Evolutionary conservation across 2,113 vertebrate genomes (phyloP).

Genomic region (Cepphus grylle): DNA sequence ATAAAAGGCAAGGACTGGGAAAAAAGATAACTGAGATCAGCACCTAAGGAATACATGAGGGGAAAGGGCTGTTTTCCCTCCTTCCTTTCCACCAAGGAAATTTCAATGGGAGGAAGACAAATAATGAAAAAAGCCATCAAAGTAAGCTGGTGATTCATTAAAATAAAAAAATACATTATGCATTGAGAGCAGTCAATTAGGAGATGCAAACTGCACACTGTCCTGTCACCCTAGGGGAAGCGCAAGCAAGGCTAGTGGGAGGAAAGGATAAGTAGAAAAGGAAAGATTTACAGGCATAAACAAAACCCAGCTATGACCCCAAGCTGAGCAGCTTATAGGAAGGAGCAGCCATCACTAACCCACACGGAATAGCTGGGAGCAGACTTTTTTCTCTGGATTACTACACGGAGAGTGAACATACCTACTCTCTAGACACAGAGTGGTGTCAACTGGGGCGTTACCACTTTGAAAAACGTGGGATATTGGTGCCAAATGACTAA

Average conservation of each 20-base stretch:
- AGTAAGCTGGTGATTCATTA: constrained; percentile 57
- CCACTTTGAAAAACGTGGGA: background rate
- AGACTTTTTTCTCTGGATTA: background rate
- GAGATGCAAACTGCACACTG: constrained; percentile 41
- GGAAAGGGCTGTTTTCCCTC: constrained; percentile 16
- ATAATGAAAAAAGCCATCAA: constrained; percentile 57
- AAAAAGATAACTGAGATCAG: constrained; percentile 49
- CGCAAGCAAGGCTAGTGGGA: constrained; percentile 24
- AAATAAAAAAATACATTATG: constrained; percentile 65
- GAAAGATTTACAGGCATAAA: constrained; percentile 53
- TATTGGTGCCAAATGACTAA: background rate
- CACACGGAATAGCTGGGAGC: background rate
- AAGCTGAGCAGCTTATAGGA: constrained; percentile 11
- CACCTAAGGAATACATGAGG: constrained; percentile 36
- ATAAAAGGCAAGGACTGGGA: constrained; percentile 34
- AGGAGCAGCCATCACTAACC: constrained; percentile 2
- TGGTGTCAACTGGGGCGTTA: background rate
- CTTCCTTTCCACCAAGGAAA: constrained; percentile 40
- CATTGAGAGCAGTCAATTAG: constrained; percentile 61
- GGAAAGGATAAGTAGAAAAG: constrained; percentile 37
- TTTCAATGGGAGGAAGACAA: constrained; percentile 47
- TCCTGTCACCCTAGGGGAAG: constrained; percentile 54
- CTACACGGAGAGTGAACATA: background rate
- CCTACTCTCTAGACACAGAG: background rate
- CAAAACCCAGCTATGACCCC: constrained; percentile 52